Conservation (phyloP, 2,888 invertebrate species). For the Idaea aversata region DNA sequence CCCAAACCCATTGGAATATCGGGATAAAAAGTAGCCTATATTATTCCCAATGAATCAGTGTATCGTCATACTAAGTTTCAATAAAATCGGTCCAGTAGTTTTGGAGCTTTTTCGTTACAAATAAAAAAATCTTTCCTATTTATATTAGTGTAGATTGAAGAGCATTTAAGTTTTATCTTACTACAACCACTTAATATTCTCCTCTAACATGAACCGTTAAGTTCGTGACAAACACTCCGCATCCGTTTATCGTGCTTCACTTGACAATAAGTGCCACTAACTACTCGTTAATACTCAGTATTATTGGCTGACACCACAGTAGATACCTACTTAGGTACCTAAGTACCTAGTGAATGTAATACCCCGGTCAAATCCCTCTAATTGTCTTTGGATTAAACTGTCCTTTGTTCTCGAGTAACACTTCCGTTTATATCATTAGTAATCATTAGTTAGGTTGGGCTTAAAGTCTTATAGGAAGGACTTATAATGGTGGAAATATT, state of each 20-base stretch:
- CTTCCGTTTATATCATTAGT: background rate
- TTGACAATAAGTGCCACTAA: constrained; percentile 51
- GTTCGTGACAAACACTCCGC: constrained; percentile 41
- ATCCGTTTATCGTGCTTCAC: constrained; percentile 52
- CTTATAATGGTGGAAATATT: background rate
- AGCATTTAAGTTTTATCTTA: background rate
- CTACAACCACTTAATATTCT: constrained; percentile 21
- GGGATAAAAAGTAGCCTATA: too few species aligned
- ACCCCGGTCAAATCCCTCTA: constrained; percentile 7
- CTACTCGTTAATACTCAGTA: constrained; percentile 21
- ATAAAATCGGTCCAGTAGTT: too few species aligned
- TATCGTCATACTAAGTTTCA: too few species aligned
- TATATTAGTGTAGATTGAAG: too few species aligned
- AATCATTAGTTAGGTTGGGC: background rate
- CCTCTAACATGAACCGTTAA: constrained; percentile 36
- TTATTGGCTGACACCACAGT: constrained; percentile 14
- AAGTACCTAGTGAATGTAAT: background rate
- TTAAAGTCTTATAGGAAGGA: background rate
- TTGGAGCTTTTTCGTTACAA: too few species aligned
- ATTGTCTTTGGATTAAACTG: constrained; percentile 6
- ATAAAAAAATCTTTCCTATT: too few species aligned
- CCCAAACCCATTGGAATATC: too few species aligned
- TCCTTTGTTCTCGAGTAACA: constrained; percentile 1
- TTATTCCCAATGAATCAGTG: too few species aligned
- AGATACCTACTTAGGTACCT: background rate